Base-by-base conservation (phyloP, 1,140 invertebrate species). In the Bombus picipes region DNA sequence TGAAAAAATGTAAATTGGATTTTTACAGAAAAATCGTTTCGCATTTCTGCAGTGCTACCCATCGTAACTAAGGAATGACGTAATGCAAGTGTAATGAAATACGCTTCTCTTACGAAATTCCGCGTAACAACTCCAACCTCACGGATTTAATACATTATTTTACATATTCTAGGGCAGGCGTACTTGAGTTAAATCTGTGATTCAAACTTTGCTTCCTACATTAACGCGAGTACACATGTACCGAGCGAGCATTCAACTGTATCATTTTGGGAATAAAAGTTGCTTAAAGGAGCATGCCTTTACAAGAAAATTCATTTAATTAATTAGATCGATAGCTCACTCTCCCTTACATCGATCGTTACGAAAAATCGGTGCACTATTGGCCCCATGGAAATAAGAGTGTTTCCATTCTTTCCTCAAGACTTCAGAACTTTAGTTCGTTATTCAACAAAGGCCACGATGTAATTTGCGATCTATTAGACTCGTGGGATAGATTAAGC, bases 401-500 rank as follows among this genome's bases (percentile, higher is more conserved):
- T 25, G 22, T 53, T 18, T 18, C 39, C 3, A 5, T 66, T 43
- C 6, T 13, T 47, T 22, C 34, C 25, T 76, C 57, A 2, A 32
- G 43, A 39, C 12, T 59, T 76, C 25, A 1, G 41, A 65, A 39
- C 12, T 59, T 74, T 37, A 25, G 41, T 74, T 65, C 53, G 39
- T 41, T 18, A 25, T 37, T 25, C 25, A 32, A 66, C 41, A 76
- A 66, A 83, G 74, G 81, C 32, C n/a, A 62, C 39, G 22, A 12
- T 25, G 41, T 83, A 83, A 83, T 83, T 76, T 37, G 5, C 41
- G 81, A 75, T 75, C 59, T 53, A 25, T 65, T 66, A 66, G 72
- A 66, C 81, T 53, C 82, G 34, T 78, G 82, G 65, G 47, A 84
- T 84, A 78, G 47, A 78, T 41, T 22, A 22, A 41, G 57, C 2